Evolutionary conservation across 1,140 invertebrate species (phyloP).

Genomic region (Thaumatotibia leucotreta): DNA sequence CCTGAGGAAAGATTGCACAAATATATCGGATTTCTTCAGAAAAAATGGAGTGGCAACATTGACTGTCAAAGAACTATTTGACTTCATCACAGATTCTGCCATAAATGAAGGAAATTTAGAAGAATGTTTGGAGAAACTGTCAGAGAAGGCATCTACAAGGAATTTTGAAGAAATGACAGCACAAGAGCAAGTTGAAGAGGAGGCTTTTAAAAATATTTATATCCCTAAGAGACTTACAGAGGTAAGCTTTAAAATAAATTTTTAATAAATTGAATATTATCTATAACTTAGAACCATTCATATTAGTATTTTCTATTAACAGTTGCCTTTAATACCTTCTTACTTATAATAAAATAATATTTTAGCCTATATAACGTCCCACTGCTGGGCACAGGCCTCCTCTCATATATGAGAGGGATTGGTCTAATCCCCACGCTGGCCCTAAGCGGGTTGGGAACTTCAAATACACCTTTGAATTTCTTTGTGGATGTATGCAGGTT

Average conservation of each 20-base stretch:
- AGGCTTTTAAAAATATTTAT: constrained; percentile 96
- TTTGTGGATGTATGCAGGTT: too few species aligned
- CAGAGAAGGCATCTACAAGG: constrained; percentile 80
- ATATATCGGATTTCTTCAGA: constrained; percentile 95
- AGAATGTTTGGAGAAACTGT: constrained; percentile 84
- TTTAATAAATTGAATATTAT: neutral
- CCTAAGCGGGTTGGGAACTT: too few species aligned
- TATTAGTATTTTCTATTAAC: too few species aligned
- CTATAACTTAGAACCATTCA: too few species aligned
- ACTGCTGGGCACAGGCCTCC: too few species aligned
- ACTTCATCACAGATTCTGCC: constrained; percentile 95
- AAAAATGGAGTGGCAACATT: constrained; percentile 93
- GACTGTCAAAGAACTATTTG: constrained; percentile 94
- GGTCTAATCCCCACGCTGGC: too few species aligned
- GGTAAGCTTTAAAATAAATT: too few species aligned
- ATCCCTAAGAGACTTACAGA: constrained; percentile 97
- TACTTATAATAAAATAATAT: too few species aligned
- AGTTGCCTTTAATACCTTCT: too few species aligned
- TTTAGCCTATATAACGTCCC: too few species aligned
- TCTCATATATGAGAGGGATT: too few species aligned
- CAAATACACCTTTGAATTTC: too few species aligned
- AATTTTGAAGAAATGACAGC: constrained; percentile 80
- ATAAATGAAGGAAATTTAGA: constrained; percentile 91
- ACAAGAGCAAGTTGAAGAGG: constrained; percentile 87
- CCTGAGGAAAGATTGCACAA: constrained; percentile 95